Conservation (phyloP, 1,140 invertebrate genomes). For the Pantala flavescens region DNA sequence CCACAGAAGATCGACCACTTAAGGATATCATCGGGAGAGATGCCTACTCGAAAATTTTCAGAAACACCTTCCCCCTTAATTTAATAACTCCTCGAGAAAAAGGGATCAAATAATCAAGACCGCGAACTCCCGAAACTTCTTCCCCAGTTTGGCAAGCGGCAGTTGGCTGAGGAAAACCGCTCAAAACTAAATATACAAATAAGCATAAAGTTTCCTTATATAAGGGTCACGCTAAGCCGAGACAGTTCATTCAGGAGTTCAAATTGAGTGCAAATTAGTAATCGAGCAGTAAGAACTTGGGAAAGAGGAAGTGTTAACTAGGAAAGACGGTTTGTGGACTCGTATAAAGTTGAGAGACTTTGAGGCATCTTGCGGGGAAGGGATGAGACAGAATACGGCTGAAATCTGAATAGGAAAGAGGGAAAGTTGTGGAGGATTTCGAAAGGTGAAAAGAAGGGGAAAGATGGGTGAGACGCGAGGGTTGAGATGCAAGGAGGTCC, state of each 20-base stretch:
- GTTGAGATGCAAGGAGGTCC: neutral
- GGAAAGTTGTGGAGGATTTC: too few relatives aligned
- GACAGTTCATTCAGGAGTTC: slow-evolving; percentile 1
- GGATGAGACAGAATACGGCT: too few relatives aligned
- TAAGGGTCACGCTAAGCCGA: neutral
- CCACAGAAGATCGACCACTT: too few relatives aligned
- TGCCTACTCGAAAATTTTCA: too few relatives aligned
- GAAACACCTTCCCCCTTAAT: too few relatives aligned
- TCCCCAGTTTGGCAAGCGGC: neutral
- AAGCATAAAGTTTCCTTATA: neutral
- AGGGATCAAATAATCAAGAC: too few relatives aligned
- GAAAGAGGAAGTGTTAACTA: neutral
- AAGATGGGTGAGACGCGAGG: neutral
- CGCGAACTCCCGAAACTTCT: too few relatives aligned
- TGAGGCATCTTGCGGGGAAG: neutral
- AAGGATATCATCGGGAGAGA: too few relatives aligned
- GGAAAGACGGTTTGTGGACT: neutral
- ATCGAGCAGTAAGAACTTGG: neutral
- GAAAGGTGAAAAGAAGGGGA: too few relatives aligned
- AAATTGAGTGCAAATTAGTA: slow-evolving; percentile 10
- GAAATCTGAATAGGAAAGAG: too few relatives aligned
- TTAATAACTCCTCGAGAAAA: too few relatives aligned
- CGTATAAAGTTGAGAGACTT: slow-evolving; percentile 1
- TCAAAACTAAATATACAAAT: neutral
- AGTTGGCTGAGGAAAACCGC: neutral